Evolutionary conservation across 2,888 invertebrate species (phyloP), one percentile per base, ranked within the genome.

Genomic region (Ischnura elegans): DNA sequence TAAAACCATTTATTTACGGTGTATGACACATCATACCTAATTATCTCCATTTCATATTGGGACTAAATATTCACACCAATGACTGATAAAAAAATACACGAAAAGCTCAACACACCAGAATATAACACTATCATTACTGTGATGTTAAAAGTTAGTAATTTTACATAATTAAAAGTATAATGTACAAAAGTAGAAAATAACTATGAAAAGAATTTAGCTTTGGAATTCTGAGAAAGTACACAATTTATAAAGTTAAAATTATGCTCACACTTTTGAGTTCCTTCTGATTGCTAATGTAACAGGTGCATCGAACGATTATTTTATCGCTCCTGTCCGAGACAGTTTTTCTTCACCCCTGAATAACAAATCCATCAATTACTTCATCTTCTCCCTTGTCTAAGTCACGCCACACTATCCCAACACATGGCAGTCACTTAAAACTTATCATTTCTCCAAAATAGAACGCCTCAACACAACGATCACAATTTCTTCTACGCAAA

Each of bases 101-200:
- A 61, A 43, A 43, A 19, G 43, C n/a, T 90, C 66, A 90, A 61
- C 90, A 90, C 61, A 90, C 61, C 66, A 90, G 61, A 90, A 90
- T 61, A 90, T 90, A 90, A 61, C 43, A 43, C 90, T 90, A 90
- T 36, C 21, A 10, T 86, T 86, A 86, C 43, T 46, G 86, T 86
- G 86, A 90, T 90, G 61, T 90, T 61, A 90, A 42, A 61, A 90
- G 61, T 90, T 90, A 90, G 90, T 61, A 21, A 16, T 43, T 90
- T 43, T n/a, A 61, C 55, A 61, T 66, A 90, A 90, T 90, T 61
- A 90, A 66, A 55, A 61, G 55, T 61, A 43, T 43, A 90, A 90
- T 90, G 55, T 90, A 76, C 76, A 90, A 87, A 87, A 90, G 61
- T 90, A 61, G 90, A 90, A 90, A 90, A 90, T 76, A 90, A 90